Base-by-base conservation (phyloP, 2,797 vertebrate species). In the Triplophysa yarkandensis region DNA sequence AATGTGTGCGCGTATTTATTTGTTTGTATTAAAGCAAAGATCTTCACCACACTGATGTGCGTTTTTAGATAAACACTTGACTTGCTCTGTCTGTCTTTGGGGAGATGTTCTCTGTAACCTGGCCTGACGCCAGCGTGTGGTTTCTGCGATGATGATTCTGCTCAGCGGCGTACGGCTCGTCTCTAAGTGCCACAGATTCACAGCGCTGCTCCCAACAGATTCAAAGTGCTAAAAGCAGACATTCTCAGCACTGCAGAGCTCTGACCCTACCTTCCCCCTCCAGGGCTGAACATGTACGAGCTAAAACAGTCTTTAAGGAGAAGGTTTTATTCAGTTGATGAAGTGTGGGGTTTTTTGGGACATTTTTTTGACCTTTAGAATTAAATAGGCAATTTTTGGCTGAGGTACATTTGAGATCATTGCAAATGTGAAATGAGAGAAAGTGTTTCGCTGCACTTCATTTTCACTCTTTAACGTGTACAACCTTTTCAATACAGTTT, bases 121-220 rank as follows among this genome's bases (percentile, higher is more conserved):
- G 61, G 67, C 63, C 57, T 41, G 58, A 17, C 7, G 72, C 72
- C 76, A 78, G 36, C 73, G 64, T 30, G 68, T 72, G 67, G 60
- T 48, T 52, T 50, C 52, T 21, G 58, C 48, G 50, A 66, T 41
- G n/a, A 74, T 23, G 36, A 50, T 41, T 81, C 61, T 67, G 67
- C 76, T 81, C 62, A 23, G 39, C 41, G 27, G 68, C 48, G 23
- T 27, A n/a, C 23, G 36, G 55, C 43, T 68, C 17, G 19, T 74
- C 69, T 80, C 71, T 77, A 79, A 84, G 77, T 82, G 81, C 77
- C 76, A 71, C 76, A 52, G 77, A 71, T 86, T 84, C 72, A 81
- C 83, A 85, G 78, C 14, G 43, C 13, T 21, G 10, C 70, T 83
- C 80, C 80, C 80, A 28, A 43, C 41, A 78, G 78, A 73, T 60